These are phyloP conservation scores for Cactoblastis cactorum DNA, from an alignment of 2,888 invertebrate genomes.

Conservation along the genomic window DNA sequence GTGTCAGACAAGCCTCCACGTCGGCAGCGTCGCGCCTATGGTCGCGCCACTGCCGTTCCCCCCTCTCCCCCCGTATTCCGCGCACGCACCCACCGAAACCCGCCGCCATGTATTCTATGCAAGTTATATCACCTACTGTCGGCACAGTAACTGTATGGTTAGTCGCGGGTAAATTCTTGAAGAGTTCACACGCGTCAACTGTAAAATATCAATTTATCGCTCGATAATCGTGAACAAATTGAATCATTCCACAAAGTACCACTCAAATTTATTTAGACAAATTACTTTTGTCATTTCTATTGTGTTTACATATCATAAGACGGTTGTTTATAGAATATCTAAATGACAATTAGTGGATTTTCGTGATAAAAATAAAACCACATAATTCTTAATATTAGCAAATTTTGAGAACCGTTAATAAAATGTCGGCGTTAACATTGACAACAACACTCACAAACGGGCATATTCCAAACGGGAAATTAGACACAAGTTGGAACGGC, in stretches of 20 bases:
- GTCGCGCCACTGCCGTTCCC: slow-evolving; percentile 66
- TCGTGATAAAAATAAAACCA: not conserved
- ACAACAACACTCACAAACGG: slow-evolving; percentile 64
- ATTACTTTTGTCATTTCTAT: not conserved
- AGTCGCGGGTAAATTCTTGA: slow-evolving; percentile 42
- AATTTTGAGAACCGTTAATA: slow-evolving; percentile 28
- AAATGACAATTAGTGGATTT: not conserved
- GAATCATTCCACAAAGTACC: not conserved
- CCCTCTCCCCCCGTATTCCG: slow-evolving; percentile 44
- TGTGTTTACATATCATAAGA: not conserved
- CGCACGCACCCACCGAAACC: slow-evolving; percentile 29
- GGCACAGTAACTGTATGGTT: slow-evolving; percentile 41
- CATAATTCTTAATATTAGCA: not conserved
- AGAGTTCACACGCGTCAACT: slow-evolving; percentile 34
- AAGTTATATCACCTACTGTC: slow-evolving; percentile 44
- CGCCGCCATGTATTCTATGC: slow-evolving; percentile 20
- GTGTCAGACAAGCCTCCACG: slow-evolving; percentile 75
- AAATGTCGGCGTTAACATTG: slow-evolving; percentile 65
- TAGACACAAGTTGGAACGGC: slow-evolving; percentile 56
- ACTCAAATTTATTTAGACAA: not conserved
- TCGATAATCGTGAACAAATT: slow-evolving; percentile 1
- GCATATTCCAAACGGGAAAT: slow-evolving; percentile 50
- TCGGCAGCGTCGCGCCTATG: no score
- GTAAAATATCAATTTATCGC: not conserved
- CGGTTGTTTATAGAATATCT: not conserved